phyloP scores from a whole-genome alignment of 2,113 vertebrate species.

The Uropsilus gracilis region DNA sequence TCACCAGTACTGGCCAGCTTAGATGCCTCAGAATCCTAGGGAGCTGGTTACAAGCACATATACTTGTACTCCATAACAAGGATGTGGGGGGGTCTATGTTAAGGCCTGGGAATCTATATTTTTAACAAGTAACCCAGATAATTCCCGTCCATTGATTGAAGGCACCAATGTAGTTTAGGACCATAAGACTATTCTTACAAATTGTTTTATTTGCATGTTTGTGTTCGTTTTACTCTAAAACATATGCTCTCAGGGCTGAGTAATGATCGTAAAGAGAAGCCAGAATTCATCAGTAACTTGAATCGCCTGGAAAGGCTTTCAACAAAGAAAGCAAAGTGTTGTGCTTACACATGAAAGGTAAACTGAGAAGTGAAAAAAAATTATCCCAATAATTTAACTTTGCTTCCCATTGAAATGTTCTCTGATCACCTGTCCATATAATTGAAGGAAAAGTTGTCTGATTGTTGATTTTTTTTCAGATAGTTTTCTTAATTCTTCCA shows the following conservation, averaged over 20 bases:
- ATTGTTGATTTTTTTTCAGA: constrained; percentile 14
- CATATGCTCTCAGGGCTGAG: not conserved
- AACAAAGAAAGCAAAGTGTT: constrained; percentile 23
- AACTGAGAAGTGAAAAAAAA: not conserved
- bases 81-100: not conserved
- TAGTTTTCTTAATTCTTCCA: constrained; percentile 1
- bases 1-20: not conserved
- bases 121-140: not conserved
- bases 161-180: not conserved
- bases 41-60: not conserved
- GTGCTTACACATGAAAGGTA: constrained; percentile 8
- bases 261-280: constrained; percentile 23
- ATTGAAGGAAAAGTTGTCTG: not conserved
- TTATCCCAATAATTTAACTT: constrained; percentile 42
- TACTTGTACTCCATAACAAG: not conserved
- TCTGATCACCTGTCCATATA: constrained; percentile 21
- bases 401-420: not conserved
- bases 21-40: not conserved
- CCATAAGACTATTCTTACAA: not conserved
- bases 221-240: constrained; percentile 54
- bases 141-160: constrained; percentile 14
- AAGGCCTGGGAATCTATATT: not conserved
- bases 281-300: constrained; percentile 4
- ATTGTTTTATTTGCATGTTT: constrained; percentile 5
- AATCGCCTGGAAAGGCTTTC: not conserved